Evolutionary conservation across 2,888 invertebrate genomes (phyloP), one percentile per base, ranked within the genome.

Genomic region (Scelioninae gen. 2): DNA sequence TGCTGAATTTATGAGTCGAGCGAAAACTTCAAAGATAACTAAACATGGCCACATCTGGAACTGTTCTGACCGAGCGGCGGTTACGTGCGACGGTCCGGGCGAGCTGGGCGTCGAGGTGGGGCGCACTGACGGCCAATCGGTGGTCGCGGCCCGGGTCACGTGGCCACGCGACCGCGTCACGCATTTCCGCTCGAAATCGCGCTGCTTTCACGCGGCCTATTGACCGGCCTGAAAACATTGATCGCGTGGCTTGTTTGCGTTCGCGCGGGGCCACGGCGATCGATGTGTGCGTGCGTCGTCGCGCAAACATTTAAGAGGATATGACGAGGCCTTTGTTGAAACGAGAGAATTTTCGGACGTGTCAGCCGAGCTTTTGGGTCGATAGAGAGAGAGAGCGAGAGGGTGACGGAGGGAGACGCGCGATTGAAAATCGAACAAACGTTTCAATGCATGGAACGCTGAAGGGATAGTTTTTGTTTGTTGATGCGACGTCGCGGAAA

Each of bases 1-100:
- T 74, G 70, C 64, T 58, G 68, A 57, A 76, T 33, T 77, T 78
- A 79, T 81, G 79, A 79, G 64, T 75, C 73, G 76, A 83, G 82
- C 81, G 81, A 82, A 85, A 85, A 58, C 83, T 85, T 85, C 81
- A 83, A 82, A 84, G 81, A 82, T 84, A 84, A 85, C 85, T 85
- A 84, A 85, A 85, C 85, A 85, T 85, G 83, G 85, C 85, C 85
- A 85, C 85, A 85, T 84, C 85, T 85, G 85, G 84, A 85, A 85
- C 85, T 85, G 81, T 85, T 85, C 85, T 85, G 85, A 85, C 80
- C 79, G 77, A 80, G 77, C 77, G 74, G 71, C 58, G 75, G 78
- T 18, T 25, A 10, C 18, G 50, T 1, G 28, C 48, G 39, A 35
- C 19, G 9, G 31, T 9, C 10, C 1, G 9, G 2, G 10, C 22